A percentile compares a stretch with the other conserved stretches of the same genome.
These are phyloP conservation scores for Heliconius hewitsoni DNA, from an alignment of 1,140 invertebrate genomes.

Conservation along the genomic window DNA sequence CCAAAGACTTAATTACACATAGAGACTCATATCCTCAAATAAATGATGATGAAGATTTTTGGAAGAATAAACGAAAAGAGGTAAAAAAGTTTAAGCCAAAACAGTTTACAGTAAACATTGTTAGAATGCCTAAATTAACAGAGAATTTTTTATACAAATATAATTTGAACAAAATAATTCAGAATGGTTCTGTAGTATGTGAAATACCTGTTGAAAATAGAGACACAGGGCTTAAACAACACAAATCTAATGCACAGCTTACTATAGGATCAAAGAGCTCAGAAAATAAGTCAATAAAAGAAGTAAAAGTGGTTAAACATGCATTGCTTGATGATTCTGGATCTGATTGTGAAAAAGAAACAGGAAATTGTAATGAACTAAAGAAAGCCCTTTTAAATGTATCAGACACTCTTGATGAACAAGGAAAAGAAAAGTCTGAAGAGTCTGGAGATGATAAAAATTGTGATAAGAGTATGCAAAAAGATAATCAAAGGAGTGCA, in stretches of 20 bases:
- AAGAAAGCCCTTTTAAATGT: constrained; percentile 50
- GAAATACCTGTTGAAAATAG: constrained; percentile 30
- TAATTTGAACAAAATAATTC: constrained; percentile 56
- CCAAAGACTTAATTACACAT: neutral
- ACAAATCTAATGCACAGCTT: neutral
- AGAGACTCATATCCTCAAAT: neutral
- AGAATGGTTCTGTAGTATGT: constrained; percentile 48
- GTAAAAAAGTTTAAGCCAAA: constrained; percentile 59
- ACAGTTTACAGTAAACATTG: constrained; percentile 53
- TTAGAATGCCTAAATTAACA: constrained; percentile 55
- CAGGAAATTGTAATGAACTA: constrained; percentile 14
- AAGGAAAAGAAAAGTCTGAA: neutral
- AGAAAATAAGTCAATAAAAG: constrained; percentile 11
- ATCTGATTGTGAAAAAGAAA: constrained; percentile 41
- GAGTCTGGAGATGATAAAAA: neutral
- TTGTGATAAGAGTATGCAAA: neutral
- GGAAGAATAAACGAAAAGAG: constrained; percentile 53
- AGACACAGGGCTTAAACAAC: neutral
- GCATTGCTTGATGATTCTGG: constrained; percentile 51
- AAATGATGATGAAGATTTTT: constrained; percentile 45
- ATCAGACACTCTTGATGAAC: constrained; percentile 36
- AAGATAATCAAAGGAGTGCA: neutral
- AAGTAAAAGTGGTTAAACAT: constrained; percentile 45
- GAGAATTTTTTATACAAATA: constrained; percentile 48
- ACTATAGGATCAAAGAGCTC: constrained; percentile 12